Evolutionary conservation across 2,797 vertebrate genomes (phyloP).

Genomic region (Micrastur ruficollis): DNA sequence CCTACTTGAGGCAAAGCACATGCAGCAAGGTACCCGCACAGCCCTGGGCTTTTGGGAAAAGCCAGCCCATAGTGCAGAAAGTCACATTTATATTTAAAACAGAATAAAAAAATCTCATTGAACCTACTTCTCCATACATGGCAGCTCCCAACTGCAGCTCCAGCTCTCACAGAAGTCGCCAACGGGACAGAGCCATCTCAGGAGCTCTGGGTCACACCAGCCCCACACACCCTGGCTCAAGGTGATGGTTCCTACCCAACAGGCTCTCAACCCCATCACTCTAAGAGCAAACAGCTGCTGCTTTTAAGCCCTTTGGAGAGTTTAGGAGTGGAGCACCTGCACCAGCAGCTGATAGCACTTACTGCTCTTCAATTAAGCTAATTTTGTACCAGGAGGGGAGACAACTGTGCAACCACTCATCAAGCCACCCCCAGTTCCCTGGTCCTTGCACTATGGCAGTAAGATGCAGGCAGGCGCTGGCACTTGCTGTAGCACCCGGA

Average conservation of each 20-base stretch:
- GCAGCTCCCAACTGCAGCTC: background rate
- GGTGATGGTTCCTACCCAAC: fast-evolving
- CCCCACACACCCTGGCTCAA: fast-evolving
- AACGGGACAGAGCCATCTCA: background rate
- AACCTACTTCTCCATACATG: fast-evolving
- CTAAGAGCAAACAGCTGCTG: background rate
- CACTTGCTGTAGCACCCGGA: background rate
- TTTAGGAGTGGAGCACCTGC: background rate
- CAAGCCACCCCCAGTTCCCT: fast-evolving
- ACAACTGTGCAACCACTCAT: fast-evolving
- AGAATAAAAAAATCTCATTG: background rate
- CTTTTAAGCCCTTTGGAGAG: background rate
- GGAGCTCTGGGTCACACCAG: fast-evolving
- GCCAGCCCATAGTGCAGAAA: fast-evolving
- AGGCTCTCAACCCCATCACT: fast-evolving
- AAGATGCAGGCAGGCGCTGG: fast-evolving
- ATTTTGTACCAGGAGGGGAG: background rate
- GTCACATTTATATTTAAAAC: fast-evolving
- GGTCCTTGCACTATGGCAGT: fast-evolving
- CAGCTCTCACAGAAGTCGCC: fast-evolving
- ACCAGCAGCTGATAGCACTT: background rate
- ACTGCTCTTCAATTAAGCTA: background rate
- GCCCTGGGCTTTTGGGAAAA: too few species aligned
- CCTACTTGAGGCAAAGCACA: fast-evolving
- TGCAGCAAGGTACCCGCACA: fast-evolving